Evolutionary conservation across 2,797 vertebrate genomes (phyloP).

Genomic region (Xenentodon cancila): DNA sequence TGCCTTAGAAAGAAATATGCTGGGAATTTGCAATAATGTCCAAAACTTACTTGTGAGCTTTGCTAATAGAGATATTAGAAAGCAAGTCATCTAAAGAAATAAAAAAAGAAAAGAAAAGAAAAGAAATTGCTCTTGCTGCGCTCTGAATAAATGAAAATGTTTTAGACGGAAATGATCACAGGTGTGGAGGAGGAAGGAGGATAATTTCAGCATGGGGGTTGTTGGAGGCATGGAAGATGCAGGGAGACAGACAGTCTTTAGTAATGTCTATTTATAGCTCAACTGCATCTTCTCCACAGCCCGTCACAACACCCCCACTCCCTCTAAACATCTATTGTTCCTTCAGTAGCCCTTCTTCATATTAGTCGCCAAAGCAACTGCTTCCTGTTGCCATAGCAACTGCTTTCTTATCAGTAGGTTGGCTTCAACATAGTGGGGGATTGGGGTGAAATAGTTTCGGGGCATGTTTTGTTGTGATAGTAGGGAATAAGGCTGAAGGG

Average conservation of each 20-base stretch:
- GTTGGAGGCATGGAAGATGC: conserved; percentile 12
- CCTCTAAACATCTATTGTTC: conserved; percentile 72
- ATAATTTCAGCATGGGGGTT: conserved; percentile 5
- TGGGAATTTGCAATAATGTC: too few species aligned
- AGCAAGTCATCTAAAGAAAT: neutral
- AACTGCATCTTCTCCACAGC: conserved; percentile 42
- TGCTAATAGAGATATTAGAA: neutral
- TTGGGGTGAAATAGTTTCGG: conserved; percentile 15
- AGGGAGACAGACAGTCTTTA: conserved; percentile 41
- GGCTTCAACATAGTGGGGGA: conserved; percentile 40
- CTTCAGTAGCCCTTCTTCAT: conserved; percentile 70
- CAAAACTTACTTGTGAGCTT: neutral
- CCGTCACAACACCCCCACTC: conserved; percentile 52
- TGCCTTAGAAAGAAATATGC: too few species aligned
- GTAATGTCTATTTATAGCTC: conserved; percentile 73
- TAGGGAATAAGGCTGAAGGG: conserved; percentile 29
- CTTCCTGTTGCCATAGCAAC: conserved; percentile 83
- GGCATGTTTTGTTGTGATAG: conserved; percentile 22
- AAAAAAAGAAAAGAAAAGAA: neutral
- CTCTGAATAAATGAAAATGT: neutral
- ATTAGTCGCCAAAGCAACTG: conserved; percentile 85
- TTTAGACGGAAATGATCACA: conserved; percentile 26
- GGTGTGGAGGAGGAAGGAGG: conserved; percentile 24
- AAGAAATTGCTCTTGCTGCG: conserved; percentile 8
- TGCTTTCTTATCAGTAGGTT: conserved; percentile 66